Evolutionary conservation across 2,797 vertebrate species (phyloP), one percentile per base, ranked within the genome.

Genomic region (Micropoecilia bifurca): DNA sequence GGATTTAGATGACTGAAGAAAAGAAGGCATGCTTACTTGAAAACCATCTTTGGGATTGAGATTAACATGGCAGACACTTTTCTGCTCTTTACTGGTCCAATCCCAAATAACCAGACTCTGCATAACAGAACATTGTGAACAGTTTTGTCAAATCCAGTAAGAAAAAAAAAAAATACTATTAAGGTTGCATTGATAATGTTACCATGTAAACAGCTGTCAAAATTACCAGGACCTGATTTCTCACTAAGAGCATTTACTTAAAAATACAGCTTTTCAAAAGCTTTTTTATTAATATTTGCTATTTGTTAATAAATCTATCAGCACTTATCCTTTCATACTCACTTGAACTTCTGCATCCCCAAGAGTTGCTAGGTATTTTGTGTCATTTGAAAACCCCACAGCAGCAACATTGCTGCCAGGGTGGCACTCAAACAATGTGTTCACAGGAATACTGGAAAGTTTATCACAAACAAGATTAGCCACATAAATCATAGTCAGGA

Each of bases 41-140:
- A 90, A 76, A 7, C 96, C 96, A 75, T 95, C 91, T 41, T 94
- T 88, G 22, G 94, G 91, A 69, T 78, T 83, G 53, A 99, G 94
- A 63, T 97, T 85, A 0, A 93, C 91, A 9, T 89, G 93, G 81
- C 96, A 97, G 2, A 91, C 0, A 0, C 96, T 96, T 0, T 84
- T 90, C 47, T 96, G 95, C 6, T 81, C 88, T 1, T 95, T 93
- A 45, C 78, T 94, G 6, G 97, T 98, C 98, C 98, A 99, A 73
- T 95, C 96, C 99, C 99, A 99, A 86, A 99, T 93, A 85, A 93
- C 95, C 7, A 98, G 91, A 85, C 91, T 85, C 98, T 99, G 33
- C 84, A 0, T 66, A 8, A 59, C 16, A 53, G 45, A 36, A 48
- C 33, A 46, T 55, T 36, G 9, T 80, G 22, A 48, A 69, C 76